Conservation (phyloP, 1,140 invertebrate genomes). For the Melipona quadrifasciata region DNA sequence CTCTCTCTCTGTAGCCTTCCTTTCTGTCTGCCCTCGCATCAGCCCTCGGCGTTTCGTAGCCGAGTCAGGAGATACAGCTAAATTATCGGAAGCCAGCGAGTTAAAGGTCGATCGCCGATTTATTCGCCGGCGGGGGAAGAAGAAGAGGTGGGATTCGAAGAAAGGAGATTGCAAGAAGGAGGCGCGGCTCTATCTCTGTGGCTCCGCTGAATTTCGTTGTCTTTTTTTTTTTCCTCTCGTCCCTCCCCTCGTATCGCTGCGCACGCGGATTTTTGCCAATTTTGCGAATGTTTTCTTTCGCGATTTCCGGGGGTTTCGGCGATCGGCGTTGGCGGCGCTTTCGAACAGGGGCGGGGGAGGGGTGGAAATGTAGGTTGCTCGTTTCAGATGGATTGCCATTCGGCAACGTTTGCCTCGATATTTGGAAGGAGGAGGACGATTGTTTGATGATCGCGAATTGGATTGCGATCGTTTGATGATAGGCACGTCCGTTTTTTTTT, state of each 20-base stretch:
- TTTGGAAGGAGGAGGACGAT: not conserved
- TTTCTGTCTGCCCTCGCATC: not conserved
- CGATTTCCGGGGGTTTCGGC: not conserved
- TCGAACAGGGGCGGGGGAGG: too few relatives aligned
- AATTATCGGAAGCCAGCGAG: constrained; percentile 71
- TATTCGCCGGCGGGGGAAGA: constrained; percentile 63
- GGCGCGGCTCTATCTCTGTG: constrained; percentile 13
- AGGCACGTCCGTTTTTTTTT: too few relatives aligned
- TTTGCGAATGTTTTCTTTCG: not conserved
- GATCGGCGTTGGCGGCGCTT: not conserved
- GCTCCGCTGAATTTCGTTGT: not conserved
- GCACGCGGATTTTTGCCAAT: not conserved
- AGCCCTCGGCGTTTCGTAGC: constrained; percentile 19
- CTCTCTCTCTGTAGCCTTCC: not conserved
- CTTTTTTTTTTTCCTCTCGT: not conserved
- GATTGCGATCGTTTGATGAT: too few relatives aligned
- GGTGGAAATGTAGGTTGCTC: not conserved
- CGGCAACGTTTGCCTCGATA: not conserved
- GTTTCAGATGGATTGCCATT: not conserved
- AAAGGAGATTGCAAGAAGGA: constrained; percentile 11
- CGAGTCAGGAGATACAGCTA: constrained; percentile 71
- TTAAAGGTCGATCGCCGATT: constrained; percentile 77
- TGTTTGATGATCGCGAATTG: not conserved
- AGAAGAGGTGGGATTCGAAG: not conserved
- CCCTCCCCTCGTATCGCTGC: not conserved